Conservation (phyloP, 1,140 invertebrate species). For the Drosophila kurseongensis region DNA sequence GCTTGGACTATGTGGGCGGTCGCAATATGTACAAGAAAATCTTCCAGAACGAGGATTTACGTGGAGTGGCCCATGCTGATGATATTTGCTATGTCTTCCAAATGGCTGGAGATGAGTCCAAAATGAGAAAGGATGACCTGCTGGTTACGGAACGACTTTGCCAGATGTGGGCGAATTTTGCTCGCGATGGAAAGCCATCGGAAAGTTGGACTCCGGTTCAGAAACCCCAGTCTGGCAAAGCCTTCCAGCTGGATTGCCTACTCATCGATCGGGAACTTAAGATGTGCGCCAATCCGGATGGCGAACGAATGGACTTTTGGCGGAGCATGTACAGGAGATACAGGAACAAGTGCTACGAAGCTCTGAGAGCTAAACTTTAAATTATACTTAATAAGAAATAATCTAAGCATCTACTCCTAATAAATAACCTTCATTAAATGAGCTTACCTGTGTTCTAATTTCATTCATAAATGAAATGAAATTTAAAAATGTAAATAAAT, state of each 20-base stretch:
- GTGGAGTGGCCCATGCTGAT: slow-evolving; percentile 87
- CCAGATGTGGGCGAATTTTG: slow-evolving; percentile 88
- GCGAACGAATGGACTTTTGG: slow-evolving; percentile 84
- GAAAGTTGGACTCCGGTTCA: slow-evolving; percentile 70
- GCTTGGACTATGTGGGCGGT: slow-evolving; percentile 86
- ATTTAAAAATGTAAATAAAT: too few relatives aligned
- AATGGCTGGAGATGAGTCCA: slow-evolving; percentile 85
- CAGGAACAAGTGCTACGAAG: slow-evolving; percentile 32
- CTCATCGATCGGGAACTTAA: slow-evolving; percentile 63
- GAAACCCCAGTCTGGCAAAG: slow-evolving; percentile 10
- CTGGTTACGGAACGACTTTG: slow-evolving; percentile 85
- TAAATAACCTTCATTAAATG: background rate
- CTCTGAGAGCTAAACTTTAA: slow-evolving; percentile 65
- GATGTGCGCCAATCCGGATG: slow-evolving; percentile 76
- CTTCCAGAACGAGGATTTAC: slow-evolving; percentile 74
- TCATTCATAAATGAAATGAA: too few relatives aligned
- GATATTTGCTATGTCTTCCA: slow-evolving; percentile 87
- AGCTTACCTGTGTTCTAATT: background rate
- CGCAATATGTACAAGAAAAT: slow-evolving; percentile 86
- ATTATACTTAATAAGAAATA: background rate
- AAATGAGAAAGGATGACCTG: slow-evolving; percentile 84
- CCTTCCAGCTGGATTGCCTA: slow-evolving; percentile 71
- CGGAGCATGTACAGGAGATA: slow-evolving; percentile 71
- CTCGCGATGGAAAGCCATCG: slow-evolving; percentile 85
- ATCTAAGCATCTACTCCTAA: background rate